Percentiles rank a stretch among this genome's conserved stretches.
Evolutionary conservation across 1,140 invertebrate species (phyloP).

Genomic region (Lerema accius): DNA sequence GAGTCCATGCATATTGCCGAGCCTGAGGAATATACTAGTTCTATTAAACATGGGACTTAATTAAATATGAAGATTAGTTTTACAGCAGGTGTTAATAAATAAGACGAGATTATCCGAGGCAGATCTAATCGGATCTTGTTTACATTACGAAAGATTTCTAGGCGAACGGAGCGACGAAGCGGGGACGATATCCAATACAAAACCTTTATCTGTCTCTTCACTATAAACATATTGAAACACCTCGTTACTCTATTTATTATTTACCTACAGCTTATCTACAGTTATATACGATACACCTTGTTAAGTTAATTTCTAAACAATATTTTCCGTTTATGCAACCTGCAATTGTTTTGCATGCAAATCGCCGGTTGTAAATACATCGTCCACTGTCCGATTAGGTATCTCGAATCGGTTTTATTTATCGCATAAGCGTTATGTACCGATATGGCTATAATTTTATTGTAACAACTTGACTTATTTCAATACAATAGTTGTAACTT

Average conservation of each 20-base stretch:
- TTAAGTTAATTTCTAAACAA: slow-evolving; percentile 61
- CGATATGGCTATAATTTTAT: slow-evolving; percentile 59
- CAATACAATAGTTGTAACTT: no score
- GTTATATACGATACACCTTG: slow-evolving; percentile 66
- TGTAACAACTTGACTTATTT: slow-evolving; percentile 51
- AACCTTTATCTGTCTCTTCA: slow-evolving; percentile 60
- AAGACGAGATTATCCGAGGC: slow-evolving; percentile 61
- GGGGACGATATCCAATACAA: slow-evolving; percentile 12
- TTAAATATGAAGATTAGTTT: slow-evolving; percentile 48
- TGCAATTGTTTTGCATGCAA: slow-evolving; percentile 73
- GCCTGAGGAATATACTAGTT: slow-evolving; percentile 29
- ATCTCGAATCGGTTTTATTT: slow-evolving; percentile 64
- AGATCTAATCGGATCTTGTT: slow-evolving; percentile 75
- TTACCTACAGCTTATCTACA: slow-evolving; percentile 66
- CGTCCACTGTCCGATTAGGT: slow-evolving; percentile 58
- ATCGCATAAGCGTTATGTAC: slow-evolving; percentile 53
- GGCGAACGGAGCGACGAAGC: slow-evolving; percentile 27
- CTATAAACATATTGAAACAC: slow-evolving; percentile 64
- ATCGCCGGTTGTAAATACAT: slow-evolving; percentile 66
- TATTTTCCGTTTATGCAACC: slow-evolving; percentile 61
- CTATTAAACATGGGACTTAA: slow-evolving; percentile 33
- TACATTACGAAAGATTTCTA: slow-evolving; percentile 64
- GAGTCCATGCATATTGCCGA: slow-evolving; percentile 22
- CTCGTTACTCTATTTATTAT: slow-evolving; percentile 71
- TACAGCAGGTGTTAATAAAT: slow-evolving; percentile 68